phyloP scores from a whole-genome alignment of 2,113 vertebrate species.

The Polyodon spathula region DNA sequence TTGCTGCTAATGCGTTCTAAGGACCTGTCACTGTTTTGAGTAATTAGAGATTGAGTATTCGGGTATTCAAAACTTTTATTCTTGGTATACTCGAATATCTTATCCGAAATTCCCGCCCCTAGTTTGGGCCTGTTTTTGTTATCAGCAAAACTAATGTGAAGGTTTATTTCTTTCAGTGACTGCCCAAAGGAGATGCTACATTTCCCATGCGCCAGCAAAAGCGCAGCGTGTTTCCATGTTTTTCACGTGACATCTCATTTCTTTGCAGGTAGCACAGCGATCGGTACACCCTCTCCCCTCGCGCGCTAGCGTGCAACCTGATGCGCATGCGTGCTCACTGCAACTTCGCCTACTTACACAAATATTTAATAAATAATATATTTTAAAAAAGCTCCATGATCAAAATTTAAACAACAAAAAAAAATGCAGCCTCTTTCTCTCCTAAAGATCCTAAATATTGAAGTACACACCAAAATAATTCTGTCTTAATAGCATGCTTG shows the following conservation, averaged over 20 bases:
- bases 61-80: too few relatives aligned
- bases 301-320: slow-evolving; percentile 75
- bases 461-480: neutral
- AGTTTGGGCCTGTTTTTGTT: too few relatives aligned
- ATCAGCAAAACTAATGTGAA: slow-evolving; percentile 16
- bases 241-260: slow-evolving; percentile 87
- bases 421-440: slow-evolving; percentile 1
- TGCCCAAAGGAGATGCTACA: slow-evolving; percentile 94
- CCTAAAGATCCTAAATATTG: neutral
- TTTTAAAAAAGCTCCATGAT: slow-evolving; percentile 77
- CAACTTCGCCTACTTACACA: slow-evolving; percentile 27
- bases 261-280: slow-evolving; percentile 95
- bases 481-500: slow-evolving; percentile 13
- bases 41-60: too few relatives aligned
- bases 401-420: slow-evolving; percentile 47
- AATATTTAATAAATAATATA: too few relatives aligned
- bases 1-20: too few relatives aligned
- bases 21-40: too few relatives aligned
- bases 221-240: slow-evolving; percentile 84
- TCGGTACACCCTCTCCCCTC: slow-evolving; percentile 48
- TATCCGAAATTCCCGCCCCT: too few relatives aligned
- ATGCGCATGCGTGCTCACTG: slow-evolving; percentile 74
- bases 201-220: slow-evolving; percentile 78
- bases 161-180: slow-evolving; percentile 73
- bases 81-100: too few relatives aligned